Evolutionary conservation across 2,113 vertebrate species (phyloP).

Genomic region (Zeus faber): DNA sequence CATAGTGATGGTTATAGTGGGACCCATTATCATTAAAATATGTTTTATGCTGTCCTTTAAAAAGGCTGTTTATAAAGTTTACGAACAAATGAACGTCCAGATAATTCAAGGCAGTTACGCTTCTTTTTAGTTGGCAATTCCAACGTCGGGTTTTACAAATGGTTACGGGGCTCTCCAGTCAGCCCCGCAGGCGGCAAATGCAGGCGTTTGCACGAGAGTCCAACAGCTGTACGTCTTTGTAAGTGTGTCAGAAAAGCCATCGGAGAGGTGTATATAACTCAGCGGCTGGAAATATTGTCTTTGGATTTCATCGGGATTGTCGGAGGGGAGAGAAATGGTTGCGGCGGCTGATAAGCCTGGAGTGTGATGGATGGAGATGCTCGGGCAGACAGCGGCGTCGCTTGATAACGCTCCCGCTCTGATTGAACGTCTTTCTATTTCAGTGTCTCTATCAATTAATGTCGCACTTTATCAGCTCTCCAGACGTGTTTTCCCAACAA

Average conservation of each 20-base stretch:
- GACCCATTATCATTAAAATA: no score
- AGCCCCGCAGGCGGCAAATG: no score
- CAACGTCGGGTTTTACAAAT: no score
- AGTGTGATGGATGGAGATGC: conserved; percentile 46
- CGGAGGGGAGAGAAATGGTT: conserved; percentile 21
- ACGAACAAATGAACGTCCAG: no score
- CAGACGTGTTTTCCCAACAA: conserved; percentile 37
- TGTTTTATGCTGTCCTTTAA: no score
- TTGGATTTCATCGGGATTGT: conserved; percentile 28
- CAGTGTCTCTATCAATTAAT: conserved; percentile 47
- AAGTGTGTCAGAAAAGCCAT: no score
- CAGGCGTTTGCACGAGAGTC: no score
- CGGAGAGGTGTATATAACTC: background rate
- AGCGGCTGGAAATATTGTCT: conserved; percentile 1
- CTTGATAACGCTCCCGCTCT: conserved; percentile 27
- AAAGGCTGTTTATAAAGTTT: no score
- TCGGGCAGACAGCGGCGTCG: conserved; percentile 27
- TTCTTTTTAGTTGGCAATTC: no score
- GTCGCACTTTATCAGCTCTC: conserved; percentile 31
- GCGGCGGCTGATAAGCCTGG: conserved; percentile 24
- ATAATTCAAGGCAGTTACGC: no score
- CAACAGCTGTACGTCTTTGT: no score
- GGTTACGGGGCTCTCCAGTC: background rate
- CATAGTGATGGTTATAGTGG: no score
- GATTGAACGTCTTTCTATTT: conserved; percentile 41